phyloP scores from a whole-genome alignment of 2,888 invertebrate genomes.

The Listrodromus nycthemerus region DNA sequence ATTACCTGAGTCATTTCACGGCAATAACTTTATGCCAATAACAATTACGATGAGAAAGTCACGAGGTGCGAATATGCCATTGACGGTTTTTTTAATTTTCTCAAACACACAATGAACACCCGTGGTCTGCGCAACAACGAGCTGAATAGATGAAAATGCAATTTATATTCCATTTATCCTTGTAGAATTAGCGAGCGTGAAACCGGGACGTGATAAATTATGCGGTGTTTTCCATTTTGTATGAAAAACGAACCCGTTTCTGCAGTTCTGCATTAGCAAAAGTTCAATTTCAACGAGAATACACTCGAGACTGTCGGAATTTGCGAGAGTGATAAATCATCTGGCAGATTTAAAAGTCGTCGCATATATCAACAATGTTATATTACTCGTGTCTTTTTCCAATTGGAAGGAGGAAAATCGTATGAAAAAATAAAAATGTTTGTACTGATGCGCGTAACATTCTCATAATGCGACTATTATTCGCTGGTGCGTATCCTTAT shows the following conservation, averaged over 20 bases:
- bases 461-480: not conserved
- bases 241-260: conserved; percentile 42
- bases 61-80: not conserved
- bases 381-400: conserved; percentile 14
- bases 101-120: not conserved
- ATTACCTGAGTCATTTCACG: not conserved
- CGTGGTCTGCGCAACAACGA: conserved; percentile 2
- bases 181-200: conserved; percentile 15
- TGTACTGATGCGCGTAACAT: not conserved
- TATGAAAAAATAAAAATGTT: conserved; percentile 10
- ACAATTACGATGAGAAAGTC: conserved; percentile 9
- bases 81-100: not conserved
- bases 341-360: conserved; percentile 8
- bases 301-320: conserved; percentile 24
- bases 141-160: conserved; percentile 9
- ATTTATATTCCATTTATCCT: conserved; percentile 41
- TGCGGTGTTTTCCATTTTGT: conserved; percentile 30
- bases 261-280: conserved; percentile 20
- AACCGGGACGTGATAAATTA: conserved; percentile 42
- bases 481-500: not conserved
- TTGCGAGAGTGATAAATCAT: conserved; percentile 35
- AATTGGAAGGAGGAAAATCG: conserved; percentile 4
- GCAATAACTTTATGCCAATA: not conserved
- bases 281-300: conserved; percentile 34
- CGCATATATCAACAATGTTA: conserved; percentile 32